These are phyloP conservation scores for Sebastes elongatus DNA, from an alignment of 2,797 vertebrate species.

Conservation along the genomic window DNA sequence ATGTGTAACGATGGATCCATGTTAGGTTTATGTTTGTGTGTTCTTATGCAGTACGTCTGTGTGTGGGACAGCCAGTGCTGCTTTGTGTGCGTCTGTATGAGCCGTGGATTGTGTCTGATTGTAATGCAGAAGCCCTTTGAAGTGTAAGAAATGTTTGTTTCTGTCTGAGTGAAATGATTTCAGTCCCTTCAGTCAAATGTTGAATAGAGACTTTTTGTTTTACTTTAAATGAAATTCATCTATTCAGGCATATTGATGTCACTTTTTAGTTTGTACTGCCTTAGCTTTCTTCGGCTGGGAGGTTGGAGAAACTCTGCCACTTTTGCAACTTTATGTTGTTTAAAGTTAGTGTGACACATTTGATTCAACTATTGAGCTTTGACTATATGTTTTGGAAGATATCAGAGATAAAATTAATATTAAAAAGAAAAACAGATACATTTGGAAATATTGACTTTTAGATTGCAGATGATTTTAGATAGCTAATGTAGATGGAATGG, in stretches of 20 bases:
- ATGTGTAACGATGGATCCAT: constrained; percentile 41
- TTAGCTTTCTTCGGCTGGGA: background rate
- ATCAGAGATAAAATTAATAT: background rate
- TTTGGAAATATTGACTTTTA: background rate
- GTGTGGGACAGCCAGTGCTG: background rate
- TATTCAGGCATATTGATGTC: background rate
- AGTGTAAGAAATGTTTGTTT: constrained; percentile 10
- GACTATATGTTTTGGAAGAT: background rate
- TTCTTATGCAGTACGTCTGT: background rate
- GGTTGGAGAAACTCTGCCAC: background rate
- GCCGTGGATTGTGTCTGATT: constrained; percentile 11
- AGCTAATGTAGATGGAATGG: background rate
- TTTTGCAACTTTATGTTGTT: background rate
- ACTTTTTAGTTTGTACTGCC: background rate
- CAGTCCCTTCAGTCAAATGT: background rate
- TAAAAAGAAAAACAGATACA: background rate
- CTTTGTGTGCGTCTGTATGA: background rate
- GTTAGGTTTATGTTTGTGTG: constrained; percentile 2
- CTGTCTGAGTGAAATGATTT: constrained; percentile 10
- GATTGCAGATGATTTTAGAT: background rate
- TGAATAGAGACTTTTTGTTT: background rate
- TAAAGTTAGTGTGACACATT: background rate
- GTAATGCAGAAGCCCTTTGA: constrained; percentile 20
- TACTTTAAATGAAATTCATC: background rate
- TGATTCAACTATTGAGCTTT: background rate